A percentile compares a stretch with the other conserved stretches of the same genome.
These are phyloP conservation scores for Syngnathus typhle DNA, from an alignment of 2,113 vertebrate species.

Conservation along the genomic window DNA sequence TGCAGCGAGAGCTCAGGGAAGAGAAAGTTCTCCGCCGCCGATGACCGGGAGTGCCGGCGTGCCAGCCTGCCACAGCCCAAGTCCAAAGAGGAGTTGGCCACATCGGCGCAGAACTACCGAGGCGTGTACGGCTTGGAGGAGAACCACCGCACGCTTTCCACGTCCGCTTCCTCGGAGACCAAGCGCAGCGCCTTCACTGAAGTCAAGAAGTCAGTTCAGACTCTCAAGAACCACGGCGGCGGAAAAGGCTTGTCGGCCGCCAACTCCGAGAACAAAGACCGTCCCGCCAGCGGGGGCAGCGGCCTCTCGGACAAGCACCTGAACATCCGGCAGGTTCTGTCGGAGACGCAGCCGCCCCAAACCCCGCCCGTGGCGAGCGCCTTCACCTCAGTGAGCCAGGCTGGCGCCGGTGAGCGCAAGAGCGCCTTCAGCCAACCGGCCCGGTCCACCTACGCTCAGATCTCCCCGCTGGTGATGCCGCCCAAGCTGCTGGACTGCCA, in stretches of 20 bases:
- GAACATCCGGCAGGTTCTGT: slow-evolving; percentile 73
- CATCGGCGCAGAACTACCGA: slow-evolving; percentile 83
- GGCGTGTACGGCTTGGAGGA: slow-evolving; percentile 85
- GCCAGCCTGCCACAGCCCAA: slow-evolving; percentile 53
- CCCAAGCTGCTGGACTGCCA: slow-evolving; percentile 86
- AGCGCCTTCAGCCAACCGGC: slow-evolving; percentile 92
- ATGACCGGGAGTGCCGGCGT: slow-evolving; percentile 53
- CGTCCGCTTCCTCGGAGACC: slow-evolving; percentile 72
- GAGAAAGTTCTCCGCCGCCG: slow-evolving; percentile 73
- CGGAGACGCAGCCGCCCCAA: slow-evolving; percentile 74
- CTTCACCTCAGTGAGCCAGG: slow-evolving; percentile 81
- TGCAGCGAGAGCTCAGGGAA: slow-evolving; percentile 75
- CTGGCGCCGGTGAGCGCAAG: slow-evolving; percentile 75
- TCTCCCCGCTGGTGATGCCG: slow-evolving; percentile 80
- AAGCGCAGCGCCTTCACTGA: slow-evolving; percentile 95
- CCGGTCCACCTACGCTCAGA: slow-evolving; percentile 78
- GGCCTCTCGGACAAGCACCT: slow-evolving; percentile 66
- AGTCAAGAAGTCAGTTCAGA: slow-evolving; percentile 80
- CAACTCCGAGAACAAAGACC: slow-evolving; percentile 74
- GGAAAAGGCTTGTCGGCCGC: slow-evolving; percentile 58
- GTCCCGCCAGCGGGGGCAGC: slow-evolving; percentile 49
- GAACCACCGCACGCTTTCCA: slow-evolving; percentile 73
- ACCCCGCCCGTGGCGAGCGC: slow-evolving; percentile 73
- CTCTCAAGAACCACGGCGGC: slow-evolving; percentile 65
- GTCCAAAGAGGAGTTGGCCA: slow-evolving; percentile 82